These are phyloP conservation scores for Datnioides undecimradiatus DNA, from an alignment of 2,113 vertebrate genomes.

Conservation along the genomic window DNA sequence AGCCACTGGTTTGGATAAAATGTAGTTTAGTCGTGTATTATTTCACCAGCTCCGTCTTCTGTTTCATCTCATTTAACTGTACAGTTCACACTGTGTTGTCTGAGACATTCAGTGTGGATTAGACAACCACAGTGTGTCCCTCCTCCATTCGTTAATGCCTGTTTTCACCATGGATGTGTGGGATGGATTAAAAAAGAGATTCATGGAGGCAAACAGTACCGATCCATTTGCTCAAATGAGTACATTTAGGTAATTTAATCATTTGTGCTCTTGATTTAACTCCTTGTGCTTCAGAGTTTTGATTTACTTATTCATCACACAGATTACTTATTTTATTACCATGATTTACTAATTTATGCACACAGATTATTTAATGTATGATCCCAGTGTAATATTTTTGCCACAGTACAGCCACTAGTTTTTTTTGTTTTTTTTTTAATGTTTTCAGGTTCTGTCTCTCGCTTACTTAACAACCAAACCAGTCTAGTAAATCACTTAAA, in stretches of 20 bases:
- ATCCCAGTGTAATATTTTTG: not conserved
- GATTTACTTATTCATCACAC: too few species aligned
- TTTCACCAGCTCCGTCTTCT: not conserved
- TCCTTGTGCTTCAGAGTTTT: too few species aligned
- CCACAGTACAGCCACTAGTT: too few species aligned
- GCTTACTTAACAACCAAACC: not conserved
- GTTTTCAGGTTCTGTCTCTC: not conserved
- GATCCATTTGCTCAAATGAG: too few species aligned
- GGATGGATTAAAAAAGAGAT: not conserved
- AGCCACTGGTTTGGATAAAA: not conserved
- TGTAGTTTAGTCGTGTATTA: not conserved
- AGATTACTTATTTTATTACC: not conserved
- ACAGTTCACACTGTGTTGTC: not conserved
- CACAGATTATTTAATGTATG: not conserved
- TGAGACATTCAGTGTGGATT: conserved; percentile 37
- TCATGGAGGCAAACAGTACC: too few species aligned
- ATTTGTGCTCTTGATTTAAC: not conserved
- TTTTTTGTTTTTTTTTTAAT: too few species aligned
- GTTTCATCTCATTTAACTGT: not conserved
- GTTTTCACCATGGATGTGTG: conserved; percentile 25
- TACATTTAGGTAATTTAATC: not conserved
- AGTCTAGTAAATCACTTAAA: too few species aligned
- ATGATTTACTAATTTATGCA: too few species aligned
- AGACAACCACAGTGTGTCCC: conserved; percentile 44
- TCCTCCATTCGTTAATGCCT: conserved; percentile 13